Base-by-base conservation (phyloP, 2,888 invertebrate species). In the Biston betularia region DNA sequence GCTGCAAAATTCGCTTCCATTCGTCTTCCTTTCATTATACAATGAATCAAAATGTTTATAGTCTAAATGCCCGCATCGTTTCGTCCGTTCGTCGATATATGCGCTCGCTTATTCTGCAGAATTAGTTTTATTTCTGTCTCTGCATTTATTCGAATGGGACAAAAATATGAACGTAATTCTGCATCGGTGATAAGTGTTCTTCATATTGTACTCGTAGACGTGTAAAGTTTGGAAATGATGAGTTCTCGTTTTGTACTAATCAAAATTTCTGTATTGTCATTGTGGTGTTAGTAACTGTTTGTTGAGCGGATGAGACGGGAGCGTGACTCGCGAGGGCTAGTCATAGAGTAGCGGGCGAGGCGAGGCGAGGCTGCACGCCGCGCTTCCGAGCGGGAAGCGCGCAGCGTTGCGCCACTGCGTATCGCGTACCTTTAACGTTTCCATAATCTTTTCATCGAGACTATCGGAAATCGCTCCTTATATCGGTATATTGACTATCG, bases 91-190 rank as follows among this genome's bases (percentile, higher is more conserved):
- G 52, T 62, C 63, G 65, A 65, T 67, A 75, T 74, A 73, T 70
- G 73, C 74, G 74, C 74, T 79, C 79, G 78, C 82, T 84, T 85
- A 79, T 82, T 84, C 75, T 83, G 78, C 87, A 88, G 84, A 85
- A 86, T 86, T 80, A 78, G 81, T 84, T 81, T 82, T 81, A 80
- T 83, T 79, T 77, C 75, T 78, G 83, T 91, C 92, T 92, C 89
- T 84, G 93, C 93, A 93, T 93, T 93, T 93, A 93, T 88, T 85
- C 81, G 85, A 89, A 86, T 86, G 90, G 89, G 91, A 89, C 83
- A 82, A 78, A 80, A 79, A 83, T 81, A 83, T 75, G 65, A 70
- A 56, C 68, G 73, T 80, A 82, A 82, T 86, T 85, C 82, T 87
- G 82, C 81, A 79, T 72, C 68, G 72, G 69, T 72, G 71, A 76